Evolutionary conservation across 2,113 vertebrate species (phyloP), one percentile per base, ranked within the genome.

Genomic region (Pseudopipra pipra): DNA sequence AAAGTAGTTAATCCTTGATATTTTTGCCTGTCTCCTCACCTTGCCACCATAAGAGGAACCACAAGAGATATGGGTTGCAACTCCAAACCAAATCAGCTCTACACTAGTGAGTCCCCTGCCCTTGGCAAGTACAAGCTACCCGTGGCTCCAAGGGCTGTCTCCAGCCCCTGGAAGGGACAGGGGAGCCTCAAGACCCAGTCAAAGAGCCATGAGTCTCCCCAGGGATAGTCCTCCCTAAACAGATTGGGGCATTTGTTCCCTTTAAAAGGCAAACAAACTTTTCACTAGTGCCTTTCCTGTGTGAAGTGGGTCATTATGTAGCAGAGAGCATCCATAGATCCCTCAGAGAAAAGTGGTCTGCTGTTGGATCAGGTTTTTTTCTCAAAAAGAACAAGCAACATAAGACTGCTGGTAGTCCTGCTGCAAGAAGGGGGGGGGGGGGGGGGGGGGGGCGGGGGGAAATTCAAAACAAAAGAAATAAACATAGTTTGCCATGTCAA

Each of bases 241-340:
- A 35, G 12, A 51, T 0, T 33, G 21, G 19, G 27, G 11, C 31
- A 87, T 14, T 51, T 51, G 6, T 18, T 31, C 17, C 8, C 2
- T 59, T 90, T 12, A 49, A 70, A 93, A 79, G 27, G 28, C 37
- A 76, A 66, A 22, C 0, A 1, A 49, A 14, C 6, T 18, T 67
- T 85, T 79, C 24, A 5, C 18, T 39, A 2, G 5, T 30, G 27
- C 11, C 72, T 89, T 83, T 81, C 30, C 76, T 27, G 1, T 0
- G 0, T 8, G 39, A 74, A 61, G 11, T 2, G 31, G 14, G 52
- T 44, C 46, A 18, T 55, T 12, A n/a, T 0, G 1, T 79, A 92
- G 75, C 8, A 3, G n/a, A 63, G 39, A 75, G 14, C 39, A 66
- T 13, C n/a, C 27, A 3, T 1, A 7, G 15, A 6, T 2, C 18